Base-by-base conservation (phyloP, 2,113 vertebrate species). In the Platichthys stellatus region DNA sequence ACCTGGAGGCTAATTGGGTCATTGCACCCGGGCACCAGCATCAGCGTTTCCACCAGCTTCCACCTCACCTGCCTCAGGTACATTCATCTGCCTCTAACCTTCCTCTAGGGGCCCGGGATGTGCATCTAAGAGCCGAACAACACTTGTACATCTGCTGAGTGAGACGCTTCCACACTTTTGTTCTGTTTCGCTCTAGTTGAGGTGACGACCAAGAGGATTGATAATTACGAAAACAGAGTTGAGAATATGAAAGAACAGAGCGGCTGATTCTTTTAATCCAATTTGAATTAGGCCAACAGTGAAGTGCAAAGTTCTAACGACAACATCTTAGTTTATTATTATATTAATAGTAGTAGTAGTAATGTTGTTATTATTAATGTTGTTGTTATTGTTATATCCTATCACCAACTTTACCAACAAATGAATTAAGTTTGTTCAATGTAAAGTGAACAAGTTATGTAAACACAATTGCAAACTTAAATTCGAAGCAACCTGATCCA, bases 1-100 rank as follows among this genome's bases (percentile, higher is more conserved):
- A 13, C 70, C 64, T 47, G n/a, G 21, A 21, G 58, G 21, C 66
- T 88, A 83, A 87, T 85, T 84, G 63, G 63, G 72, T 59, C 63
- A 76, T 26, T 49, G 70, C 74, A 76, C 56, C 66, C 63, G 59
- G 45, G 76, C 63, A 57, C 60, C 54, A 69, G 7, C 0, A 21
- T 63, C 60, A 24, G 45, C 62, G 49, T 67, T 80, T 58, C 71
- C 82, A 80, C 66, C 78, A 65, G 71, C 43, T 15, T 76, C 63
- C 68, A 51, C 47, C 47, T 51, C 47, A 51, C 47, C 47, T 51
- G 47, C 47, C 47, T 51, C 47, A 40, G 64, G 84, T 80, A 66
- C 1, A 58, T 24, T 64, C 71, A 63, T 3, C 63, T 35, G 61
- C 67, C 59, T 84, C 47, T 61, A 69, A 67, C 59, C n/a, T 70